Base-by-base conservation (phyloP, 2,113 vertebrate species). In the Nanorana parkeri region DNA sequence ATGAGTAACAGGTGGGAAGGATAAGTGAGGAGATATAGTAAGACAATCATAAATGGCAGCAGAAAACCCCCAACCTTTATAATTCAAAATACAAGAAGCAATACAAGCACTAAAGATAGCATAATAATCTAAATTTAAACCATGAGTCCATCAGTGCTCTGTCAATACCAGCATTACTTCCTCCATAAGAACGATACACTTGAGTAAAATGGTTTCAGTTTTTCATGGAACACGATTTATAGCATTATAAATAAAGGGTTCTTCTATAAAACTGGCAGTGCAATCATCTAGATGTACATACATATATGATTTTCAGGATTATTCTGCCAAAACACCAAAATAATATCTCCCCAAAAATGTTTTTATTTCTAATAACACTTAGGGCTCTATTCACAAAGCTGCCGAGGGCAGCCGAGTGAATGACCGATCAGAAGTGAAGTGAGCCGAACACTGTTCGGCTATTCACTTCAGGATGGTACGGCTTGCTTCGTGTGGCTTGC, bases 51-150 rank as follows among this genome's bases (percentile, higher is more conserved):
- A 51, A 51, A n/a, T 64, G 60, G n/a, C 58, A 36, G 7, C 26
- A 64, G 74, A 17, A 77, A 64, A 65, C 20, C 74, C 32, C 74
- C 5, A 28, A 55, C 11, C 17, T 10, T 65, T 8, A 28, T 77
- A 64, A 77, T 77, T 77, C 24, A 23, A 16, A 41, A 66, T 64
- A 41, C 19, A 17, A 17, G 64, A 23, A 55, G 61, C 61, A 66
- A 77, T 52, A 66, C 26, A 24, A 41, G 23, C 60, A 66, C 47
- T 77, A 52, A 6, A 29, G 41, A 55, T 52, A 28, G 23, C 17
- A 51, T 47, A 54, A 64, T 77, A 77, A 77, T 77, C 60, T 51
- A 77, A 19, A 6, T 32, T 54, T 77, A 77, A 66, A 66, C 23
- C 24, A 29, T 28, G 2, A 64, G 24, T 66, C 47, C n/a, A 54